Evolutionary conservation across 2,797 vertebrate species (phyloP).

Genomic region (Brachymystax lenok): DNA sequence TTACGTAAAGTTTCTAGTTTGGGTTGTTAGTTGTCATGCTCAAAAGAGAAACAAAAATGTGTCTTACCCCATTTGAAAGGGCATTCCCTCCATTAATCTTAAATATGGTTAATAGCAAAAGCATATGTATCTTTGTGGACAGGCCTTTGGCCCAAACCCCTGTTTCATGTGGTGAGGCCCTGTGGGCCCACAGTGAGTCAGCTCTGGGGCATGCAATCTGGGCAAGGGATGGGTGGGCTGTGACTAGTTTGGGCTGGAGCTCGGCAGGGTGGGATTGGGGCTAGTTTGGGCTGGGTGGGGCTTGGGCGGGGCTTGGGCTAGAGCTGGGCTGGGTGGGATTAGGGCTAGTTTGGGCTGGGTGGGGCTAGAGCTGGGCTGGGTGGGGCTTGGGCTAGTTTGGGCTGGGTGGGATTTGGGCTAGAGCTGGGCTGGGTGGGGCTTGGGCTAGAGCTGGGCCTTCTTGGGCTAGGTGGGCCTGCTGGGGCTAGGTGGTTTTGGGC

Average conservation of each 20-base stretch:
- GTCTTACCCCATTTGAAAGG: slow-evolving; percentile 25
- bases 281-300: too few species aligned
- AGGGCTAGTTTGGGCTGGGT: neutral
- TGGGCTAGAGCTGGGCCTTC: neutral
- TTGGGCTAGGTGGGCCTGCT: neutral
- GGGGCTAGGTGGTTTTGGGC: neutral
- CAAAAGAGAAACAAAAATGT: slow-evolving; percentile 31
- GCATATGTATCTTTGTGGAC: slow-evolving; percentile 22
- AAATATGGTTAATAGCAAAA: slow-evolving; percentile 42
- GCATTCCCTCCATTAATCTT: slow-evolving; percentile 32
- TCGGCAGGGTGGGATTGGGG: neutral
- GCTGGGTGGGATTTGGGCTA: neutral
- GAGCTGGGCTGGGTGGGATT: neutral
- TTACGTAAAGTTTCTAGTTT: slow-evolving; percentile 3
- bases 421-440: neutral
- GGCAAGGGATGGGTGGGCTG: neutral
- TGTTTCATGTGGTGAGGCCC: slow-evolving; percentile 22
- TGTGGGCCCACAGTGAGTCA: slow-evolving; percentile 11
- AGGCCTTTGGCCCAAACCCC: neutral
- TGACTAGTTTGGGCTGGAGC: neutral
- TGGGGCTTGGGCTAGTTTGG: neutral
- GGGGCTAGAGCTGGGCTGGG: too few species aligned
- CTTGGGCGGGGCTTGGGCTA: neutral
- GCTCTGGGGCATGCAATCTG: slow-evolving; percentile 4
- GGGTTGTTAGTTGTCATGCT: slow-evolving; percentile 35